These are phyloP conservation scores for Peromyscus polionotus DNA, from an alignment of 2,113 vertebrate genomes.

Conservation along the genomic window DNA sequence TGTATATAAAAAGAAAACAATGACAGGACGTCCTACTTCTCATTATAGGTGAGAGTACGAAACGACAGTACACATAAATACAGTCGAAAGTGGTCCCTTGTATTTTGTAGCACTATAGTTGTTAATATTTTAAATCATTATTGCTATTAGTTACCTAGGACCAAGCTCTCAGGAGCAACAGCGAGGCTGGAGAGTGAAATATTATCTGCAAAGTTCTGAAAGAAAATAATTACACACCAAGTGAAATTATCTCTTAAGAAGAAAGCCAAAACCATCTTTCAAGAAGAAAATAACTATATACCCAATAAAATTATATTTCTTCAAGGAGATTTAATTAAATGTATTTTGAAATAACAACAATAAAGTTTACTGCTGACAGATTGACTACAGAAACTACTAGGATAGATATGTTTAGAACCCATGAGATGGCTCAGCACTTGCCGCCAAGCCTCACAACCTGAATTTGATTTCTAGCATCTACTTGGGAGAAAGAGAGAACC, in stretches of 20 bases:
- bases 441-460: neutral
- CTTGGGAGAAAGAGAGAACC: neutral
- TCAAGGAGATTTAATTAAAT: conserved; percentile 23
- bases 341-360: neutral
- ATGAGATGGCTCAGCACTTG: neutral
- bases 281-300: neutral
- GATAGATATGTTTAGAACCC: neutral
- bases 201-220: conserved; percentile 14
- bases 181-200: neutral
- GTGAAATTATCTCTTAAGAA: conserved; percentile 57
- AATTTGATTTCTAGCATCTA: neutral
- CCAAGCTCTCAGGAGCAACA: neutral
- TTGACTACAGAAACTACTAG: neutral
- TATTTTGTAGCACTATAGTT: neutral
- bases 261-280: conserved; percentile 3
- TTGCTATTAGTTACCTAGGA: conserved; percentile 12
- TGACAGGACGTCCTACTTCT: neutral
- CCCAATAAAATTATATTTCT: conserved; percentile 1
- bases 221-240: conserved; percentile 6
- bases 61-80: neutral
- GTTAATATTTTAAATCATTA: neutral
- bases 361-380: neutral
- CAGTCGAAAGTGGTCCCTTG: neutral
- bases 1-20: neutral
- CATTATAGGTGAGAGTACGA: neutral